Evolutionary conservation across 2,888 invertebrate genomes (phyloP), one percentile per base, ranked within the genome.

Genomic region (Trichopria drosophilae): DNA sequence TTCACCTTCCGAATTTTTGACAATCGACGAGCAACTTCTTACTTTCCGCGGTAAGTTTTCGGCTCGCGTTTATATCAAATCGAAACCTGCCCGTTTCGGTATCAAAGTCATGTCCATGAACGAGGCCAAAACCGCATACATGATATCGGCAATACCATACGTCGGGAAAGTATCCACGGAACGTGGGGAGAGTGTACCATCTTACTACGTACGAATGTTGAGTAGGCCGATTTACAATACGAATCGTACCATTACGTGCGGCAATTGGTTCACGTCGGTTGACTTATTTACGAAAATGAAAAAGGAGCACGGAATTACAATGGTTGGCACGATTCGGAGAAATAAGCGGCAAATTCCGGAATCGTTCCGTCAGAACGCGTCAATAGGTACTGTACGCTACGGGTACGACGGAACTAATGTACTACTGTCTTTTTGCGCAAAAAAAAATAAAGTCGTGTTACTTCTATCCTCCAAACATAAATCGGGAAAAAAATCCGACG

Each of bases 1-100:
- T n/a, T n/a, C n/a, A n/a, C n/a, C n/a, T n/a, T n/a, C 51, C 13
- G 15, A 37, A 6, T 18, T 12, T 35, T 31, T 40, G 13, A 46
- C 51, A 32, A 52, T 52, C 37, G 23, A 47, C 36, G 46, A 52
- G 31, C 46, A 52, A 16, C 31, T 51, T n/a, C 36, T 52, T 16
- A 42, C 26, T 20, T 52, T 52, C 43, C 37, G 22, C n/a, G 47
- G 52, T 13, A 40, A 36, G 7, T 52, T 46, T 26, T 12, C 19
- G 9, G 42, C 31, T 18, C 28, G 47, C 6, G 52, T 47, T 4
- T 42, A 42, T 15, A 52, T 52, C 6, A 29, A 41, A 16, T 37
- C n/a, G 10, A 41, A 41, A 16, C 41, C 40, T 9, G n/a, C n/a
- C n/a, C n/a, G n/a, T n/a, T n/a, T n/a, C n/a, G n/a, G n/a, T n/a